Base-by-base conservation (phyloP, 2,888 invertebrate genomes). In the Ctenicera cuprea region DNA sequence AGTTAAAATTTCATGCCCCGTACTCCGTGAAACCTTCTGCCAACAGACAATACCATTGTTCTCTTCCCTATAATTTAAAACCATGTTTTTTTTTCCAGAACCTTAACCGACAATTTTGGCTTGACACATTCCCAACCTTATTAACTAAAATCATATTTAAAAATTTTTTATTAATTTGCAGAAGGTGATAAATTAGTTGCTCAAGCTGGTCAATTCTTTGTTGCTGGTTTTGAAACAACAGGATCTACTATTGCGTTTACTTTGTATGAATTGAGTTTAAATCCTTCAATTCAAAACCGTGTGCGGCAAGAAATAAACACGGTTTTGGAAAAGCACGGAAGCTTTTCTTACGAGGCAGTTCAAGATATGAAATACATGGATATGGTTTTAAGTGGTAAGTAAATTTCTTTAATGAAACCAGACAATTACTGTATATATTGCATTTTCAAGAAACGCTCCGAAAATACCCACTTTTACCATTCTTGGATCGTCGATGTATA, bases 141-240 rank as follows among this genome's bases (percentile, higher is more conserved):
- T n/a, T n/a, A n/a, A n/a, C n/a, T n/a, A n/a, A n/a, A n/a, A n/a
- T n/a, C n/a, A n/a, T n/a, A n/a, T n/a, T n/a, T n/a, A n/a, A n/a
- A n/a, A n/a, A n/a, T n/a, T n/a, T n/a, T n/a, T n/a, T n/a, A n/a
- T n/a, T n/a, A 14, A 16, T 48, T 82, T 83, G 48, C 73, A 83
- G 82, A 87, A 57, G 83, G 83, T 1, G 80, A 85, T 0, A 80
- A 80, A 67, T 81, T 89, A 73, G 79, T 85, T 0, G 84, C 89
- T 0, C 88, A 89, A 71, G 85, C 88, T 0, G 80, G 89, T 0
- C 86, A 89, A 0, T 89, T 90, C 78, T 89, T 89, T 76, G 20
- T 86, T 0, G 88, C 88, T 20, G 88, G 88, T 1, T 88, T 85
- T 77, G 88, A 88, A 71, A 88, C 88, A 0, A 86, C 87, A 0